Evolutionary conservation across 1,140 invertebrate species (phyloP).

Genomic region (Planococcus citri): DNA sequence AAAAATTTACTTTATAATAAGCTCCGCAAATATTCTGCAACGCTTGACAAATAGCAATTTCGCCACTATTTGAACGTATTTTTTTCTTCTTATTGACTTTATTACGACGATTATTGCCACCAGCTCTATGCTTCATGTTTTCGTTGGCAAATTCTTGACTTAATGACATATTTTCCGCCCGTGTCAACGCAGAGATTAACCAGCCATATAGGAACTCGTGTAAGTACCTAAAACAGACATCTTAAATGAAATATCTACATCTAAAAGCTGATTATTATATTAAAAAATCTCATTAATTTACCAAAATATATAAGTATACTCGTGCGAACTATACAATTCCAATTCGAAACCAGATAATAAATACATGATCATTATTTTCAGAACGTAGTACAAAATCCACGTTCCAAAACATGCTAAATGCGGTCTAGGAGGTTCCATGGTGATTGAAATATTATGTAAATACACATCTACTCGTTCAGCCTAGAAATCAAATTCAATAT

Average conservation of each 20-base stretch:
- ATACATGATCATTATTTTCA: conserved; percentile 91
- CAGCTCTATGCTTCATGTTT: conserved; percentile 26
- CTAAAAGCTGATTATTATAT: neutral
- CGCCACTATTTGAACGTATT: conserved; percentile 60
- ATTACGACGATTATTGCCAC: conserved; percentile 37
- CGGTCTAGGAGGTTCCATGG: conserved; percentile 50
- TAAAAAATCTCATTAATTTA: conserved; percentile 30
- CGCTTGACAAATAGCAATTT: conserved; percentile 76
- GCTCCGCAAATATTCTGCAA: conserved; percentile 88
- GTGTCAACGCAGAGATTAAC: conserved; percentile 75
- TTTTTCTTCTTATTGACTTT: conserved; percentile 53
- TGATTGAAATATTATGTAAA: conserved; percentile 56
- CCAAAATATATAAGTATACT: conserved; percentile 94
- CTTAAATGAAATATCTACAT: neutral
- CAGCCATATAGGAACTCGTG: conserved; percentile 92
- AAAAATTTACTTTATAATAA: conserved; percentile 67
- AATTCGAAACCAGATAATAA: conserved; percentile 87
- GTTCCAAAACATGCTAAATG: conserved; percentile 84
- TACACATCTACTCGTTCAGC: conserved; percentile 82
- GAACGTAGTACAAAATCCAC: conserved; percentile 92
- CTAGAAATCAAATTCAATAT: conserved; percentile 39
- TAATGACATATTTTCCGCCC: conserved; percentile 71
- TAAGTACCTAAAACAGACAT: conserved; percentile 61
- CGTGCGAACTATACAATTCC: conserved; percentile 89
- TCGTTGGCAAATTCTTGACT: conserved; percentile 53